These are phyloP conservation scores for Incurvaria masculella DNA, from an alignment of 2,888 invertebrate species.

Conservation along the genomic window DNA sequence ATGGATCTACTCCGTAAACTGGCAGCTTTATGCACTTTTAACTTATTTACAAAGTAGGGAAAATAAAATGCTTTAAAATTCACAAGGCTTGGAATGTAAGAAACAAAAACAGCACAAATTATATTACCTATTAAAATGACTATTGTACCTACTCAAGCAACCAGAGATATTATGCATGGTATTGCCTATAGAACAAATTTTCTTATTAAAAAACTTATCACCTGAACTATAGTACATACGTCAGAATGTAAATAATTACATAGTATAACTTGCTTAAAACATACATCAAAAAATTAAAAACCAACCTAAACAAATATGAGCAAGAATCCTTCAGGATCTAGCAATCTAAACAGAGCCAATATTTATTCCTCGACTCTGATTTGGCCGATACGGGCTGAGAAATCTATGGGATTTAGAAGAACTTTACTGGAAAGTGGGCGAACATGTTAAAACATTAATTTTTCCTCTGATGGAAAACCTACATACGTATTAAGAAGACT, in stretches of 20 bases:
- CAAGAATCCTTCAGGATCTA: background rate
- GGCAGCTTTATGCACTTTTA: conserved; percentile 36
- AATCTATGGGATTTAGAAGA: too few species aligned
- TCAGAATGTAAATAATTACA: too few species aligned
- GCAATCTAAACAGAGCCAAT: background rate
- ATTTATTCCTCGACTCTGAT: too few species aligned
- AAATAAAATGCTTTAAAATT: background rate
- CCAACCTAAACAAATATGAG: background rate
- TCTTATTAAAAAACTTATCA: background rate
- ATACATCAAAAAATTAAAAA: background rate
- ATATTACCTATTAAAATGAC: background rate
- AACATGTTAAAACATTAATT: too few species aligned
- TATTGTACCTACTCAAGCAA: background rate
- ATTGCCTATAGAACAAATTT: background rate
- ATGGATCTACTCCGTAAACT: conserved; percentile 40
- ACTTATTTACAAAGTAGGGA: conserved; percentile 32
- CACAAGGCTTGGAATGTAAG: background rate
- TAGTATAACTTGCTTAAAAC: background rate
- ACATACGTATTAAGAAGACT: too few species aligned
- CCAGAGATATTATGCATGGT: background rate
- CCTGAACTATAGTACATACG: background rate
- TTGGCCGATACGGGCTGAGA: too few species aligned
- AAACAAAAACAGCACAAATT: too few species aligned
- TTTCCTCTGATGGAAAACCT: too few species aligned
- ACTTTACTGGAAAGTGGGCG: too few species aligned